Evolutionary conservation across 2,888 invertebrate species (phyloP).

Genomic region (Plebejus argus): DNA sequence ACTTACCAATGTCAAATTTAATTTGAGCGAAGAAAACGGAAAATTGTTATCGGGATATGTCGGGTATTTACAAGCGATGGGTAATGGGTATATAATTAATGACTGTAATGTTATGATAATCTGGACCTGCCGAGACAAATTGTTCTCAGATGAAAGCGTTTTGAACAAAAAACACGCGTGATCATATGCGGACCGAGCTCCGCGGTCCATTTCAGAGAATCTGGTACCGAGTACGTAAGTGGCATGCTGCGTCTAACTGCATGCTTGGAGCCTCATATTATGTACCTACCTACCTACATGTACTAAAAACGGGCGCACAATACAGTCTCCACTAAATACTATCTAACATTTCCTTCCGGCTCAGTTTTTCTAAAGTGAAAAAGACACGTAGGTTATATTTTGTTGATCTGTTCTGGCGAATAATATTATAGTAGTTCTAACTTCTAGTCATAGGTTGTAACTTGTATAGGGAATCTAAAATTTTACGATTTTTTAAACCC

Average conservation of each 20-base stretch:
- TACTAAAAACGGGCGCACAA: neutral
- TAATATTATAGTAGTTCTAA: no score
- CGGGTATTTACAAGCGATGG: slow-evolving; percentile 12
- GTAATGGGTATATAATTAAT: slow-evolving; percentile 19
- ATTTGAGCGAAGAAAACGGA: slow-evolving; percentile 21
- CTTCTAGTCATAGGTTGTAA: no score
- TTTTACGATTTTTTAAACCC: no score
- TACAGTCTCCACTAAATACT: neutral
- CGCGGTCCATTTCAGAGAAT: slow-evolving; percentile 1
- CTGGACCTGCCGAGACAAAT: slow-evolving; percentile 27
- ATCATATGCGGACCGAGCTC: slow-evolving; percentile 18
- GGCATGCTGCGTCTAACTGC: neutral
- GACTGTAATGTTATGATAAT: slow-evolving; percentile 20
- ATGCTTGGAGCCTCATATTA: neutral
- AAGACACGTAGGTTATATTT: neutral
- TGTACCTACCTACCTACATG: neutral
- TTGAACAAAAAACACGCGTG: slow-evolving; percentile 33
- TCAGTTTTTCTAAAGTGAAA: neutral
- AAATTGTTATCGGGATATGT: slow-evolving; percentile 12
- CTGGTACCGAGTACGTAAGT: neutral
- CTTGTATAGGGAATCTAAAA: no score
- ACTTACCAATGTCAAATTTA: slow-evolving; percentile 14
- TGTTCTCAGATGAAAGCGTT: slow-evolving; percentile 37
- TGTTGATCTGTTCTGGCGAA: no score
- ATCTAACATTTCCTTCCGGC: neutral